These are phyloP conservation scores for Natator depressus DNA, from an alignment of 2,113 vertebrate genomes.

Conservation along the genomic window DNA sequence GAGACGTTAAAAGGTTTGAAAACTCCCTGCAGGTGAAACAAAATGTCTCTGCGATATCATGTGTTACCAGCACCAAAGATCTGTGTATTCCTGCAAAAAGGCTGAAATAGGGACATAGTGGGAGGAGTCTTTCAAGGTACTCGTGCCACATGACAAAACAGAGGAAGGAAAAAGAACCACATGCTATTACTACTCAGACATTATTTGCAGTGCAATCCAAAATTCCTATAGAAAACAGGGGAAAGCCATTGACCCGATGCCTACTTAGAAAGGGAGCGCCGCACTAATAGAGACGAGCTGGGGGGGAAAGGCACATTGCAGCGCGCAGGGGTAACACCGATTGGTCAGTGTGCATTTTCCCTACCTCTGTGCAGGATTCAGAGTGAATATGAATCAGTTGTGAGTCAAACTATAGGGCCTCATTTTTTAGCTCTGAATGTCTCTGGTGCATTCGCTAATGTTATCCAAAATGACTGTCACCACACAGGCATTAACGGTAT, in stretches of 20 bases:
- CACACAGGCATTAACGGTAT: no score
- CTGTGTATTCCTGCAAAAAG: no score
- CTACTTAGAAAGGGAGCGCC: not conserved
- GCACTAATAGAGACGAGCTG: not conserved
- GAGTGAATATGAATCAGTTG: not conserved
- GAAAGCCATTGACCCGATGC: not conserved
- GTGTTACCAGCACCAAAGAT: not conserved
- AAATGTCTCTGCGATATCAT: not conserved
- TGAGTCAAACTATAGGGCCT: not conserved
- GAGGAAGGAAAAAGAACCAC: not conserved
- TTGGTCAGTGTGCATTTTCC: not conserved
- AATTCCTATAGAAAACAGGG: not conserved
- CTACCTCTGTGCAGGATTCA: not conserved
- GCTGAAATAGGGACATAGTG: not conserved
- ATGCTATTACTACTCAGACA: not conserved
- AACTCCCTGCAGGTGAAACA: not conserved
- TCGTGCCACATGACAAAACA: not conserved
- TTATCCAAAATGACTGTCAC: not conserved
- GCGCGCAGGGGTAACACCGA: no score
- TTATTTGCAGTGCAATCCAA: not conserved
- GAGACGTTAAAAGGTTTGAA: not conserved
- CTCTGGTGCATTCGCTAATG: not conserved
- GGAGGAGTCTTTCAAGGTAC: not conserved
- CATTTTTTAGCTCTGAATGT: not conserved
- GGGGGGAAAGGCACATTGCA: not conserved